These are phyloP conservation scores for Ceratina australensis DNA, from an alignment of 1,140 invertebrate genomes.

Conservation along the genomic window DNA sequence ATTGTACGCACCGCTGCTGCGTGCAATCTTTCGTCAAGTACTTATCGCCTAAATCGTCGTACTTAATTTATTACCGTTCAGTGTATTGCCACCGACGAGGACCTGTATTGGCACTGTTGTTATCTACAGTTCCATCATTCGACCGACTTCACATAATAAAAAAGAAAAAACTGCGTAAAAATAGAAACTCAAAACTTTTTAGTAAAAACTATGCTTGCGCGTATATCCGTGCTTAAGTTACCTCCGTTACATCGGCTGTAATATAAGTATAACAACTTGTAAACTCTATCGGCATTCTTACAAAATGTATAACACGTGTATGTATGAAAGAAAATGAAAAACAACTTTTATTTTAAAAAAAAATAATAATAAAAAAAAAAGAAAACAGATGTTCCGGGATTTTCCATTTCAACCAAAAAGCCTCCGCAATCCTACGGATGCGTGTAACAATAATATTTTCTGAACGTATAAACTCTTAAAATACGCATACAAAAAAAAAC, in stretches of 20 bases:
- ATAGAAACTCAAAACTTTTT: neutral
- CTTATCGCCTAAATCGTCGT: constrained; percentile 24
- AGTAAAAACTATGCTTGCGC: neutral
- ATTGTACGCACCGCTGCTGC: neutral
- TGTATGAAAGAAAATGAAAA: neutral
- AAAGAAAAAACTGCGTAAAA: neutral
- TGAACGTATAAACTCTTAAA: neutral
- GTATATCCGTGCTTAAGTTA: neutral
- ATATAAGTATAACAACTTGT: constrained; percentile 16
- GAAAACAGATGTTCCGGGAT: neutral
- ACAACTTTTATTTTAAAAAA: neutral
- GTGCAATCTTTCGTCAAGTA: neutral
- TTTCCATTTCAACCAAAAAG: neutral
- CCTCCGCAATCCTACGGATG: neutral
- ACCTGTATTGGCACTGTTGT: constrained; percentile 18
- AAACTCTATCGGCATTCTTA: constrained; percentile 1
- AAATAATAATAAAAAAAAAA: too few species aligned
- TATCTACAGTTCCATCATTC: constrained; percentile 4
- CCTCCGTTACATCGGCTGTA: constrained; percentile 1
- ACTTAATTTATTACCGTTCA: constrained; percentile 5
- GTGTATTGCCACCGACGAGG: neutral
- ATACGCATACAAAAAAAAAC: neutral
- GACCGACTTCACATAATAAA: neutral
- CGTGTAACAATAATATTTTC: too few species aligned
- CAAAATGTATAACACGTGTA: constrained; percentile 1